Percentiles rank a stretch among this genome's conserved stretches.
Evolutionary conservation across 2,888 invertebrate genomes (phyloP).

Genomic region (Drosophila formosana): DNA sequence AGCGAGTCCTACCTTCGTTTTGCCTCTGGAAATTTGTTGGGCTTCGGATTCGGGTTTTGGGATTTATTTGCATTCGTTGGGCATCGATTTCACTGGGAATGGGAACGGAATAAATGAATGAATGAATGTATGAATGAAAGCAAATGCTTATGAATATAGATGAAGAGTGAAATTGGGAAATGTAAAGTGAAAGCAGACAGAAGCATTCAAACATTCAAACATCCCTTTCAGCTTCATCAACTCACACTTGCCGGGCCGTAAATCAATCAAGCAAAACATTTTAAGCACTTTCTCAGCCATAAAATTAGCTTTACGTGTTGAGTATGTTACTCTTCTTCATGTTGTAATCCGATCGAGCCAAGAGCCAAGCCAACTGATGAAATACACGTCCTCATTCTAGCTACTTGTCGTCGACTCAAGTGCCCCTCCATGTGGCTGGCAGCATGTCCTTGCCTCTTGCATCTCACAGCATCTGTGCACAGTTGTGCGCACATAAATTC

Average conservation of each 20-base stretch:
- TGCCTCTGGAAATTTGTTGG: conserved; percentile 18
- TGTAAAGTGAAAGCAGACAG: conserved; percentile 32
- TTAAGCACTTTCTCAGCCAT: conserved; percentile 34
- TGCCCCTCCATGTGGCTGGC: conserved; percentile 41
- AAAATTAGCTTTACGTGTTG: conserved; percentile 60
- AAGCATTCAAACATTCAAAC: conserved; percentile 21
- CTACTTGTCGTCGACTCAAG: conserved; percentile 80
- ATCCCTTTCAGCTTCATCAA: conserved; percentile 35
- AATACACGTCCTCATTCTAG: conserved; percentile 12
- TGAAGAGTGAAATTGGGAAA: conserved; percentile 58
- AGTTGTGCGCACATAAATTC: conserved; percentile 74
- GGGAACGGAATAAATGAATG: conserved; percentile 47
- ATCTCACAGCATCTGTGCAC: conserved; percentile 65
- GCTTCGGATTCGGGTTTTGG: conserved; percentile 18
- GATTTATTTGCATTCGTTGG: conserved; percentile 66
- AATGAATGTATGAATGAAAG: conserved; percentile 23
- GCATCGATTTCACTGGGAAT: conserved; percentile 72
- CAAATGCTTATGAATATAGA: conserved; percentile 31
- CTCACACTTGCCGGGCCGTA: conserved; percentile 45
- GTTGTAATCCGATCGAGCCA: conserved; percentile 62
- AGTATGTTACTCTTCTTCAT: not conserved
- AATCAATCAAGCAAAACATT: conserved; percentile 73
- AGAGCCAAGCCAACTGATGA: conserved; percentile 51
- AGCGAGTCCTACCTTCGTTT: conserved; percentile 6
- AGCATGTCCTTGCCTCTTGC: conserved; percentile 23